phyloP scores from a whole-genome alignment of 2,888 invertebrate species.

The Perizoma affinitatum region DNA sequence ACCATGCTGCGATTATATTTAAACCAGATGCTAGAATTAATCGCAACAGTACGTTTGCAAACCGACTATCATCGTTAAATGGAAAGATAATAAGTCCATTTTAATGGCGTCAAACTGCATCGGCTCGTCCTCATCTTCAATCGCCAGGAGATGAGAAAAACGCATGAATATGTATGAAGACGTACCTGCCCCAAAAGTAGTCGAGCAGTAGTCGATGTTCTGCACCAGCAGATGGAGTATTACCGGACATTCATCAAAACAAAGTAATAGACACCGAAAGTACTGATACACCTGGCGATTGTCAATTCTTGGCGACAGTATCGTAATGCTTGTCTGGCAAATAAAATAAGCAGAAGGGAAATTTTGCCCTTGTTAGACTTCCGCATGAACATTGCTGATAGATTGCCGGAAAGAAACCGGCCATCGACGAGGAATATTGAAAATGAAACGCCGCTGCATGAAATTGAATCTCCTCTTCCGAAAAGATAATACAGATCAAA shows the following conservation, averaged over 20 bases:
- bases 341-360: constrained; percentile 5
- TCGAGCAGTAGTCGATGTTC: constrained; percentile 1
- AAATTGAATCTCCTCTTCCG: too few relatives aligned
- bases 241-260: constrained; percentile 40
- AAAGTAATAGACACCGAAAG: constrained; percentile 44
- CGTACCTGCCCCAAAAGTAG: constrained; percentile 4
- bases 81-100: constrained; percentile 39
- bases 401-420: background rate
- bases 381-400: background rate
- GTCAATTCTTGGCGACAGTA: constrained; percentile 39
- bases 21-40: constrained; percentile 25
- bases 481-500: too few relatives aligned
- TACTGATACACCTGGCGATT: constrained; percentile 35
- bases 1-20: constrained; percentile 23
- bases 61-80: constrained; percentile 30
- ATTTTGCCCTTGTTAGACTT: constrained; percentile 3
- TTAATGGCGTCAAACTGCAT: constrained; percentile 29
- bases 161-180: constrained; percentile 2
- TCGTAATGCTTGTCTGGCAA: constrained; percentile 4
- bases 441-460: background rate
- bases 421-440: background rate
- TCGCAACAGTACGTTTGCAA: constrained; percentile 20
- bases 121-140: constrained; percentile 6
- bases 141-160: constrained; percentile 6
- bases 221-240: constrained; percentile 1